phyloP scores from a whole-genome alignment of 2,888 invertebrate species.

The Troides aeacus region DNA sequence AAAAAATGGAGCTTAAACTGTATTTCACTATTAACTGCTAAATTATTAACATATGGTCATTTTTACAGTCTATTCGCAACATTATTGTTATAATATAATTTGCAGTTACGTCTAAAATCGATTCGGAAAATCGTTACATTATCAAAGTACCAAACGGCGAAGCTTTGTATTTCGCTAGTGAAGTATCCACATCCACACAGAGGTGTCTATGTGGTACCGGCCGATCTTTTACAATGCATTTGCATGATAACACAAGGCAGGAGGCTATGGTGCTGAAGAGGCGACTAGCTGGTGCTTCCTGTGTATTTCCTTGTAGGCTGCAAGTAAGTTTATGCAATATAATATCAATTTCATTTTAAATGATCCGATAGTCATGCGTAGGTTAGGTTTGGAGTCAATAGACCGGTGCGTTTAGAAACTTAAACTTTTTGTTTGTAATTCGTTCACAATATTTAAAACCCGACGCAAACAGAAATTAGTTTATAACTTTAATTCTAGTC shows the following conservation, averaged over 20 bases:
- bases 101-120: constrained; percentile 81
- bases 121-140: constrained; percentile 86
- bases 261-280: constrained; percentile 88
- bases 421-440: too few relatives aligned
- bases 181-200: constrained; percentile 81
- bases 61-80: not conserved
- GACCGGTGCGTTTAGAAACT: too few relatives aligned
- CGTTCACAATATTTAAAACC: too few relatives aligned
- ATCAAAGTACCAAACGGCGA: constrained; percentile 86
- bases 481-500: too few relatives aligned
- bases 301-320: constrained; percentile 86
- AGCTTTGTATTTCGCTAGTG: constrained; percentile 87
- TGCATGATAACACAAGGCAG: constrained; percentile 90
- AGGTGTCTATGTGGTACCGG: constrained; percentile 86
- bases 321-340: constrained; percentile 70
- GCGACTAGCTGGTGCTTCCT: constrained; percentile 84
- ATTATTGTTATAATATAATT: constrained; percentile 24
- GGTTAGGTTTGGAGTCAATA: too few relatives aligned
- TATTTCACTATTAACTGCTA: too few relatives aligned
- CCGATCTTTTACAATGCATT: constrained; percentile 87
- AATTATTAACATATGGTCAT: too few relatives aligned
- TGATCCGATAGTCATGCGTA: too few relatives aligned
- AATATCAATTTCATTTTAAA: not conserved
- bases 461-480: too few relatives aligned
- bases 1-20: too few relatives aligned